phyloP scores from a whole-genome alignment of 2,113 vertebrate genomes.

The Dipodomys spectabilis region DNA sequence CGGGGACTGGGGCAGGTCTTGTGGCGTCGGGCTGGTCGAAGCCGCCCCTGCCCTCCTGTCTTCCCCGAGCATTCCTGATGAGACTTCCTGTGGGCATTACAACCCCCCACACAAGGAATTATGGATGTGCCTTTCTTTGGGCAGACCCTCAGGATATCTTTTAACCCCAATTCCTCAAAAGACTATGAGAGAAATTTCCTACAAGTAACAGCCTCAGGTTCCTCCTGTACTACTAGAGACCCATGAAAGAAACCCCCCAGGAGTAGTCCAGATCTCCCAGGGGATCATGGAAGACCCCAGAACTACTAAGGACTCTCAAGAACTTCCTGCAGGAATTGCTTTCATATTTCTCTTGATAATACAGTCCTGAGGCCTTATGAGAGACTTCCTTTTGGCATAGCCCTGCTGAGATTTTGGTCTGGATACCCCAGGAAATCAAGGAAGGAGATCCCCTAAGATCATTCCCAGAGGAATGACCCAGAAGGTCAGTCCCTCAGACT shows the following conservation, averaged over 20 bases:
- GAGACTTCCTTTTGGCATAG: neutral
- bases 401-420: neutral
- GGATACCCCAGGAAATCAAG: neutral
- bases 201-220: neutral
- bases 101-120: neutral
- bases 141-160: neutral
- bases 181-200: neutral
- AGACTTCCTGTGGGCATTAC: conserved; percentile 78
- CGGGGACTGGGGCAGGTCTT: conserved; percentile 94
- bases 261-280: neutral
- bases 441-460: neutral
- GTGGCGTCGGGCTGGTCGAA: conserved; percentile 86
- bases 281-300: neutral
- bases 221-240: neutral
- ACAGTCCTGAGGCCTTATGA: neutral
- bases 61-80: conserved; percentile 87
- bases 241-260: neutral
- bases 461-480: neutral
- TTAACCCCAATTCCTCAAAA: neutral
- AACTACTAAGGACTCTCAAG: neutral
- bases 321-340: neutral
- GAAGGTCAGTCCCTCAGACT: neutral
- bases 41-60: conserved; percentile 63
- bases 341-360: neutral
- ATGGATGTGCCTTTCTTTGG: neutral